Base-by-base conservation (phyloP, 2,888 invertebrate genomes). In the Ormyrus thymus region DNA sequence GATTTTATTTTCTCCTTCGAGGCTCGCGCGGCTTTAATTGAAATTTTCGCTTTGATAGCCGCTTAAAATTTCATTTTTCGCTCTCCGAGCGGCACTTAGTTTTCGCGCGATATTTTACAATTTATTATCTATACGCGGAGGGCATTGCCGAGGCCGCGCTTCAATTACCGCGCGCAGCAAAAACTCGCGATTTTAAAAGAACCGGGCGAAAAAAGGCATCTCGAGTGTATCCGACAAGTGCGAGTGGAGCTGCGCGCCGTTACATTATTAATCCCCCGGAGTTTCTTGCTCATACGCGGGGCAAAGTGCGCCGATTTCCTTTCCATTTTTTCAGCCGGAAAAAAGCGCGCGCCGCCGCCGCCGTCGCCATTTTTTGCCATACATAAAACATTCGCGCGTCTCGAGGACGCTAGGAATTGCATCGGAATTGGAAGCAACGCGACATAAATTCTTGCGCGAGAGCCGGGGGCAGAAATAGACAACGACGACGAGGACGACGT, bases 401-500 rank as follows among this genome's bases (percentile, higher is more conserved):
- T 29, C 50, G 51, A 15, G 43, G 15, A 48, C n/a, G 48, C 46
- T 61, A 61, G 53, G 73, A 81, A 81, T 78, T 81, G 73, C 76
- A 81, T 78, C 73, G 78, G 72, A 78, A 81, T 81, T 78, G 81
- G 78, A 76, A 65, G 68, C 51, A 66, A 69, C 69, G 74, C 68
- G 61, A 78, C 78, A 81, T 81, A 81, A 81, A 81, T 81, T 81
- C 76, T 81, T 72, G 64, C 68, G 65, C 51, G 73, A 9, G 43
- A 7, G 70, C 13, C 9, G 9, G 62, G 7, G 70, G 13, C 9
- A 13, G 62, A 61, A 13, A 66, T 58, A 76, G 75, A 75, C 79
- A 79, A 72, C 79, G 72, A 46, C 55, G 51, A 53, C 74, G 80
- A 72, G 76, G 72, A 46, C 55, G 51, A 58, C 74, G 80, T 78